Conservation (phyloP, 2,113 vertebrate species). For the Chaetops frenatus region DNA sequence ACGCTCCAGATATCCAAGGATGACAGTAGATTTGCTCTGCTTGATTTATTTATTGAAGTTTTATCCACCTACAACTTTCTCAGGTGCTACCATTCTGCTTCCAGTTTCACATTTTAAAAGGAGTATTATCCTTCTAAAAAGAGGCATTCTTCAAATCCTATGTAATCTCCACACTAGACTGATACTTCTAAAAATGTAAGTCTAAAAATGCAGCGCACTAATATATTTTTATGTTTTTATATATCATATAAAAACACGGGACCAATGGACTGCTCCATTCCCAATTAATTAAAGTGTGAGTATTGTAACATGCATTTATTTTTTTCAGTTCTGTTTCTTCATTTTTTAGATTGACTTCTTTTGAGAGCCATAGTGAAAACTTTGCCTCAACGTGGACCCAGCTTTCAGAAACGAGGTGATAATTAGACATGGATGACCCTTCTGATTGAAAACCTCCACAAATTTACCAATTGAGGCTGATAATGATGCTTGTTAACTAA, state of each 20-base stretch:
- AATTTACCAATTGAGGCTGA: neutral
- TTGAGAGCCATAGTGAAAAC: neutral
- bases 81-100: neutral
- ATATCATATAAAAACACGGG: neutral
- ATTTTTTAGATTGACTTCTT: neutral
- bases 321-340: neutral
- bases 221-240: neutral
- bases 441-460: neutral
- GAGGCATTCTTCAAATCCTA: neutral
- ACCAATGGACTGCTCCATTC: neutral
- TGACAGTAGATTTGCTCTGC: neutral
- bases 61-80: constrained; percentile 6
- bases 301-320: neutral
- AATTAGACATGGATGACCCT: neutral
- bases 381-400: neutral
- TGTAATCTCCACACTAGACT: neutral
- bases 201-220: neutral
- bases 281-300: neutral
- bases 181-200: neutral
- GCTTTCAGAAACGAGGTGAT: neutral
- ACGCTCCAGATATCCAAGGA: neutral
- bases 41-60: neutral
- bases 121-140: neutral
- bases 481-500: neutral
- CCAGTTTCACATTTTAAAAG: neutral